Conservation (phyloP, 1,140 invertebrate species). For the Epicauta chinensis region DNA sequence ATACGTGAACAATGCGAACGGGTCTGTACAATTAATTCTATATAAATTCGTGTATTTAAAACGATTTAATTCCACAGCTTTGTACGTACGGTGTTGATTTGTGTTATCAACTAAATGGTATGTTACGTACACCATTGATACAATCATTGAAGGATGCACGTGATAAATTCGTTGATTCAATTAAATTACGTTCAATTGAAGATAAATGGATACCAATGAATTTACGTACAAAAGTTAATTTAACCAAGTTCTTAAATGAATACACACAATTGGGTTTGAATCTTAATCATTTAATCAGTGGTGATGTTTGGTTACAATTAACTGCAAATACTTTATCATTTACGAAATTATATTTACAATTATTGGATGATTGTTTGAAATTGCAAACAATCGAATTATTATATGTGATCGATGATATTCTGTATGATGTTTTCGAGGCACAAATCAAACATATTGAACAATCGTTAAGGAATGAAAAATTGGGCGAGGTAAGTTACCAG, state of each 20-base stretch:
- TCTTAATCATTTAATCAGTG: conserved; percentile 51
- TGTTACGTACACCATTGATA: conserved; percentile 56
- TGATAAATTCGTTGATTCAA: conserved; percentile 68
- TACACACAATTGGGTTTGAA: conserved; percentile 50
- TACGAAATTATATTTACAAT: conserved; percentile 57
- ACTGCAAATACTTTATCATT: conserved; percentile 67
- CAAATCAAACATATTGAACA: conserved; percentile 59
- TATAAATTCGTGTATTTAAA: neutral
- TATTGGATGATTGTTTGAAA: conserved; percentile 63
- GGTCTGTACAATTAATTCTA: conserved; percentile 19
- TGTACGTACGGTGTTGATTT: conserved; percentile 70
- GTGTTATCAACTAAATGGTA: conserved; percentile 65
- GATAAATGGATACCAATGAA: conserved; percentile 69
- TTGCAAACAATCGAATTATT: conserved; percentile 59
- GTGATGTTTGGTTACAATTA: conserved; percentile 61
- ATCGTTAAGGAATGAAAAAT: conserved; percentile 52
- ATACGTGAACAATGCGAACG: conserved; percentile 37
- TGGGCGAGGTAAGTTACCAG: conserved; percentile 51
- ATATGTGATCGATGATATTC: conserved; percentile 53
- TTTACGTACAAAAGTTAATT: conserved; percentile 50
- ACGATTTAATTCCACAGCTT: conserved; percentile 50
- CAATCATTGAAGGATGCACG: conserved; percentile 58
- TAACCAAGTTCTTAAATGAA: conserved; percentile 52
- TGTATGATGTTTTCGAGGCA: conserved; percentile 58
- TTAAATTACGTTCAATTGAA: conserved; percentile 61